phyloP scores from a whole-genome alignment of 2,797 vertebrate species.

The Molossus molossus region DNA sequence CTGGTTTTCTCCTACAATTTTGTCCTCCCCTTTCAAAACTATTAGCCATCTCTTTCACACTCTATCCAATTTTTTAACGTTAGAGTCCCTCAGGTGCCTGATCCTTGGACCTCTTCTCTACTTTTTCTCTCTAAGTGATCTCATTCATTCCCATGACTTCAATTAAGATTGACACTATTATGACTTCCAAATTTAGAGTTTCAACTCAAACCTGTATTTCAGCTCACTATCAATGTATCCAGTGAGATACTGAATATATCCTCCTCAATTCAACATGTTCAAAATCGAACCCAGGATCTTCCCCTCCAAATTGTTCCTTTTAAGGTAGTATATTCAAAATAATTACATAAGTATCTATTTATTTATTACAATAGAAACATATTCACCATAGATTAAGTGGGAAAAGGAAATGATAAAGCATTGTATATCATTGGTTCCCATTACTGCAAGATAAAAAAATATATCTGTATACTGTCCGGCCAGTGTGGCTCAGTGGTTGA shows the following conservation, averaged over 20 bases:
- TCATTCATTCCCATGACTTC: background rate
- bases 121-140: background rate
- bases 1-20: background rate
- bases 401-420: constrained; percentile 13
- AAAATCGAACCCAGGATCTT: constrained; percentile 21
- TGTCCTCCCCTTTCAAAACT: background rate
- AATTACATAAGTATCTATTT: constrained; percentile 13
- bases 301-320: background rate
- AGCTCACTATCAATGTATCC: background rate
- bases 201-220: constrained; percentile 1
- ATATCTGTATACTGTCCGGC: no score
- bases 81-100: background rate
- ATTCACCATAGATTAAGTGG: background rate
- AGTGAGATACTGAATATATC: constrained; percentile 7
- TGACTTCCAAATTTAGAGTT: constrained; percentile 38
- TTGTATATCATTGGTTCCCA: constrained; percentile 39
- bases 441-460: background rate
- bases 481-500: no score
- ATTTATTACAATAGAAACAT: constrained; percentile 7
- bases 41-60: background rate
- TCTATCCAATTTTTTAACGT: background rate
- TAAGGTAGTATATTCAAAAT: constrained; percentile 62
- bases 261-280: background rate
- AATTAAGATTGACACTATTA: constrained; percentile 41
- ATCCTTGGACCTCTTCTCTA: constrained; percentile 6